Percentiles rank a stretch among this genome's conserved stretches.
These are phyloP conservation scores for Actinopyga echinites DNA, from an alignment of 53 echinoderm and acorn worm species.

Conservation along the genomic window DNA sequence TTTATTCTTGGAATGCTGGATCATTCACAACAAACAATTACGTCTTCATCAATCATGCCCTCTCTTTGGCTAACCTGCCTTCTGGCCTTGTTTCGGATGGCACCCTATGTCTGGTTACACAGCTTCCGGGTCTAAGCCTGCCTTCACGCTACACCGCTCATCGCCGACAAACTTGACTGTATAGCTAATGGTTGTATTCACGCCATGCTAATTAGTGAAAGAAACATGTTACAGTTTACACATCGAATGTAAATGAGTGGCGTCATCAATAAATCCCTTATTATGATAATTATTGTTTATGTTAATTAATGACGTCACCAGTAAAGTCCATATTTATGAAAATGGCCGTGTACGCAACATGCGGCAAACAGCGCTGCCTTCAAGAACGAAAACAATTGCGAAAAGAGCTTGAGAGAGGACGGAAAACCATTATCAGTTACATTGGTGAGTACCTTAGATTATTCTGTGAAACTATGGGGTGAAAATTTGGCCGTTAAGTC, in stretches of 20 bases:
- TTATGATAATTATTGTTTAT: slow-evolving; percentile 46
- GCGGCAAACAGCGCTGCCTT: slow-evolving; percentile 93
- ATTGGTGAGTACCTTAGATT: slow-evolving; percentile 79
- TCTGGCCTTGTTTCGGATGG: too few relatives aligned
- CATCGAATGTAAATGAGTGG: slow-evolving; percentile 13
- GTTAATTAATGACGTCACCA: slow-evolving; percentile 53
- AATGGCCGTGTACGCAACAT: slow-evolving; percentile 93
- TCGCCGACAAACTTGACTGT: too few relatives aligned
- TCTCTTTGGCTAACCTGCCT: too few relatives aligned
- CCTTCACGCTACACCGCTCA: too few relatives aligned
- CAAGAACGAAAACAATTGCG: slow-evolving; percentile 99
- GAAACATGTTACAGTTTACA: slow-evolving; percentile 12
- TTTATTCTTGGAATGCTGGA: too few relatives aligned
- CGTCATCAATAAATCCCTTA: slow-evolving; percentile 40
- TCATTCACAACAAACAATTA: too few relatives aligned
- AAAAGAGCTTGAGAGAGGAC: slow-evolving; percentile 98
- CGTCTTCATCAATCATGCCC: too few relatives aligned
- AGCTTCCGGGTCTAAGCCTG: too few relatives aligned
- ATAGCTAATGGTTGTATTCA: too few relatives aligned
- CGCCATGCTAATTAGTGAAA: slow-evolving; percentile 11
- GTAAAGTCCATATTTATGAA: slow-evolving; percentile 87
- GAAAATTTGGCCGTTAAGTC: slow-evolving; percentile 9
- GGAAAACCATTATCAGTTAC: slow-evolving; percentile 93
- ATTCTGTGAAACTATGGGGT: slow-evolving; percentile 17
- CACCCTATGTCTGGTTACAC: too few relatives aligned